Evolutionary conservation across 1,140 invertebrate species (phyloP), one percentile per base, ranked within the genome.

Genomic region (Papilio machaon): DNA sequence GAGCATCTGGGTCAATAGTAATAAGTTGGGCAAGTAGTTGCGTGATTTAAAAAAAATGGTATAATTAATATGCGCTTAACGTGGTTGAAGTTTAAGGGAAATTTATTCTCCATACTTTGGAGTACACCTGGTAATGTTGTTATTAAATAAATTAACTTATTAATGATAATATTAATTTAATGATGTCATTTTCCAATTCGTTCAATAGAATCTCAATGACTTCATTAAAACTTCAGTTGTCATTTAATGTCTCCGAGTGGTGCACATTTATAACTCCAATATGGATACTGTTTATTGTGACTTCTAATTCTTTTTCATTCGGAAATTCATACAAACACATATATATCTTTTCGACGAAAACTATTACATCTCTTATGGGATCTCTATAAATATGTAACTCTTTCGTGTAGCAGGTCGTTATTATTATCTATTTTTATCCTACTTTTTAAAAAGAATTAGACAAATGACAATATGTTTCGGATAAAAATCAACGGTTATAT

Each of bases 1-100:
- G 64, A 67, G 13, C 64, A 67, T 67, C 64, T 67, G 30, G 64
- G 64, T 67, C 64, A 67, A 67, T 67, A 67, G 64, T 67, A 67
- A 15, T 67, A 11, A 64, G 64, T 67, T 67, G 13, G 64, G 64
- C 64, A 67, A 67, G 23, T 67, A 13, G n/a, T 67, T 67, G 64
- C 64, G 23, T 67, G 58, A 64, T 67, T 67, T 67, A 35, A 67
- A 64, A 30, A 35, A 67, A 67, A 67, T 67, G 11, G 64, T 30
- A 67, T 67, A 67, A 35, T 67, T 67, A 67, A 67, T 67, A 67
- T 67, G 30, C 64, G 2, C 30, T 35, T 35, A 67, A 67, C 64
- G 64, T 64, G 8, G 54, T 60, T n/a, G 58, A 15, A 67, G 9
- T 4, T 30, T 67, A 35, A 67, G 13, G 23, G 64, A 64, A 64